A percentile compares a stretch with the other conserved stretches of the same genome.
These are phyloP conservation scores for Pangasianodon gigas DNA, from an alignment of 2,113 vertebrate species.

Conservation along the genomic window DNA sequence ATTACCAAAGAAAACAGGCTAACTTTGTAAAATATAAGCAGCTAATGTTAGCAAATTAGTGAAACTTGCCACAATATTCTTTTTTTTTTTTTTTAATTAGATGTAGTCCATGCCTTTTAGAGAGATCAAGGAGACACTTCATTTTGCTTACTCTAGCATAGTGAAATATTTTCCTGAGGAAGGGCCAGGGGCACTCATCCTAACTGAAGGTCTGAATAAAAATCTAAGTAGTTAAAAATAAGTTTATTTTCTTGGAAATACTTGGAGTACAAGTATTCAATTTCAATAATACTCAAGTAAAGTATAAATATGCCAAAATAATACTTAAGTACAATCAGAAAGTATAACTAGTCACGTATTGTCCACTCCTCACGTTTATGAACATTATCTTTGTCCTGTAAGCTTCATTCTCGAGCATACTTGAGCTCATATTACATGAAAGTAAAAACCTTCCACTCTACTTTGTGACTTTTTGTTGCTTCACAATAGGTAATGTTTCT, in stretches of 20 bases:
- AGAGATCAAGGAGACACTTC: too few relatives aligned
- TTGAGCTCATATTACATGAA: neutral
- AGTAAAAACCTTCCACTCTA: neutral
- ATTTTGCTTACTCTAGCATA: neutral
- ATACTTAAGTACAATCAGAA: too few relatives aligned
- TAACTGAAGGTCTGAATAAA: neutral
- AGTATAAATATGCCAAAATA: neutral
- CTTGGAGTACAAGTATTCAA: neutral
- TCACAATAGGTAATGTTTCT: neutral
- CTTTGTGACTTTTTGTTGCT: neutral
- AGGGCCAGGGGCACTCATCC: neutral
- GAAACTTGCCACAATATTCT: neutral
- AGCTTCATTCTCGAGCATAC: neutral
- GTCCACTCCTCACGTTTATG: neutral
- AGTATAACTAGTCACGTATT: too few relatives aligned
- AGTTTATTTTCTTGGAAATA: neutral
- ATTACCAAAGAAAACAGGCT: neutral
- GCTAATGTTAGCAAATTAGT: neutral
- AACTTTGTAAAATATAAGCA: neutral
- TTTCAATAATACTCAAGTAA: neutral
- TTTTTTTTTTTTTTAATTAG: neutral
- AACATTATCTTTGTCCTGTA: neutral
- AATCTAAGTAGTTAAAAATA: too few relatives aligned
- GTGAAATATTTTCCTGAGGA: neutral
- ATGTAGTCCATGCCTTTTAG: too few relatives aligned